Evolutionary conservation across 2,113 vertebrate species (phyloP).

Genomic region (Puma concolor): DNA sequence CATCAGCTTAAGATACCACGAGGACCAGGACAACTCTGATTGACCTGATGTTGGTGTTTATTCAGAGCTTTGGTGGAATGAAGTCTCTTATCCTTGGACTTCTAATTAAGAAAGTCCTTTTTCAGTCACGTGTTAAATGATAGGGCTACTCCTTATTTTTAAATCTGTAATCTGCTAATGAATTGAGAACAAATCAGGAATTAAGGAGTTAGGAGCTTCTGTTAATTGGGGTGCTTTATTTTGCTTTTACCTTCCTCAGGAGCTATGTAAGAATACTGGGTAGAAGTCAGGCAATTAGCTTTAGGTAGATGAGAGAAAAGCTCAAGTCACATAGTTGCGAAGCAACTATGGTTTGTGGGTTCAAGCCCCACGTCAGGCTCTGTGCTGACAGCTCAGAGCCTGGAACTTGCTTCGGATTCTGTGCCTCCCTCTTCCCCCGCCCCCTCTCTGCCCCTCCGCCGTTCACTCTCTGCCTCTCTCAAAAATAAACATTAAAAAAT

Average conservation of each 20-base stretch:
- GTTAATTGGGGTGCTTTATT: not conserved
- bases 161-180: slow-evolving; percentile 2
- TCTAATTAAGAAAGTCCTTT: slow-evolving; percentile 59
- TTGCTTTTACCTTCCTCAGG: not conserved
- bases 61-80: slow-evolving; percentile 33
- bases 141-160: slow-evolving; percentile 18
- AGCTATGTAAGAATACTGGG: not conserved
- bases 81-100: slow-evolving; percentile 49
- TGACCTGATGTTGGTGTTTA: slow-evolving; percentile 46
- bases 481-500: too few species aligned
- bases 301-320: not conserved
- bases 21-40: not conserved
- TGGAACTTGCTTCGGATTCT: too few species aligned
- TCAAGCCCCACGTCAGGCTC: too few species aligned
- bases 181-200: not conserved
- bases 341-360: too few species aligned
- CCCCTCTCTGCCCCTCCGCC: too few species aligned
- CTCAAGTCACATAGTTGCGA: not conserved
- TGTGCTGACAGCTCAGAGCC: too few species aligned
- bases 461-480: too few species aligned
- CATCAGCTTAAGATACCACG: slow-evolving; percentile 44
- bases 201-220: slow-evolving; percentile 17
- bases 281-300: not conserved
- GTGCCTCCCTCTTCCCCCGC: too few species aligned
- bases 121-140: slow-evolving; percentile 42